Base-by-base conservation (phyloP, 2,113 vertebrate species). In the Spea multiplicata region DNA sequence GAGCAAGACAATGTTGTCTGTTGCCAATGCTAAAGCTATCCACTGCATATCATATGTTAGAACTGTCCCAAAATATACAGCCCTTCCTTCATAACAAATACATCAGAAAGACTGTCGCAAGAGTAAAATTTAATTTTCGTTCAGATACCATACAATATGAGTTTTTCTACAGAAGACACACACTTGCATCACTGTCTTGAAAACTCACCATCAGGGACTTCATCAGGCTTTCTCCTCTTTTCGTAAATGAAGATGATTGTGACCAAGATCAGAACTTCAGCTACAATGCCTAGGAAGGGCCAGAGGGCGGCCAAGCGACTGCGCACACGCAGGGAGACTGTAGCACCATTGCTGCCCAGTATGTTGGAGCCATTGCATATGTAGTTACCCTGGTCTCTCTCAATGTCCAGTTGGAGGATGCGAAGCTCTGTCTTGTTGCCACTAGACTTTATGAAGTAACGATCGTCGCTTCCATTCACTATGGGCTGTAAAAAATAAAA, bases 241-340 rank as follows among this genome's bases (percentile, higher is more conserved):
- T 99, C 97, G 0, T 98, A 99, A 88, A 99, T 96, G 86, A 99
- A 97, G 89, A 99, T 99, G 84, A 99, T 90, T 6, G 94, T 93
- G 85, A 98, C 92, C 0, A 99, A 93, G 47, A 99, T 89, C 0
- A 99, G 93, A 75, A 99, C 97, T 82, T 99, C 97, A 0, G 93
- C 96, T 83, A 99, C 96, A 0, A 99, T 99, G 47, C 97, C 97
- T 70, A 99, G 92, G 87, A 99, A 99, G 5, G 97, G 97, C 97
- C 97, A 99, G 50, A 99, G 94, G 0, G 97, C 96, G 0, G 97
- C 97, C 66, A 97, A 83, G 55, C 92, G 94, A 84, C 94, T 96
- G 82, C 96, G 96, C 0, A 99, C 96, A 0, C 95, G 96, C 85
- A 99, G 83, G 0, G 82, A 74, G 49, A 99, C 84, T 0, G 0